Evolutionary conservation across 2,113 vertebrate species (phyloP).

Genomic region (Corydoras sp.): DNA sequence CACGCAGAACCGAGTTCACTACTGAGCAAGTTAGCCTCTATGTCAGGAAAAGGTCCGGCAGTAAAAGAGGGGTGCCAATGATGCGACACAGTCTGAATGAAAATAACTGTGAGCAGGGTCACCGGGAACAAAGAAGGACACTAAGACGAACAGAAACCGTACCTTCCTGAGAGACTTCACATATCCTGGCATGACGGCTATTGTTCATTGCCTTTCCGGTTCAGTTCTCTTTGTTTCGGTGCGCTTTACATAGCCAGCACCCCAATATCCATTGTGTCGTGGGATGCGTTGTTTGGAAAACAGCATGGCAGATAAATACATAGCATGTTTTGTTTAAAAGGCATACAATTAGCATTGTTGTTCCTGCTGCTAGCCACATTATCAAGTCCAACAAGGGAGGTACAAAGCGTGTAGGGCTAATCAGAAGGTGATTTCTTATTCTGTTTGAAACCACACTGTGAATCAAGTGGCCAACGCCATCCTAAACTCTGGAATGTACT

Average conservation of each 20-base stretch:
- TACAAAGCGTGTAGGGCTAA: constrained; percentile 8
- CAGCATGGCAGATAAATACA: constrained; percentile 34
- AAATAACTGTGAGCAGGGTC: neutral
- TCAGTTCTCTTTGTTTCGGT: neutral
- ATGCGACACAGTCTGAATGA: constrained; percentile 24
- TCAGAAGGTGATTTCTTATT: constrained; percentile 23
- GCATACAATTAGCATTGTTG: constrained; percentile 27
- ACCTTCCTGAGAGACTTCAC: constrained; percentile 22
- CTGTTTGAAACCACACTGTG: constrained; percentile 45
- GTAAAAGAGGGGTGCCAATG: constrained; percentile 7
- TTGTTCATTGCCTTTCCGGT: constrained; percentile 4
- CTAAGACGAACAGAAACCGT: neutral
- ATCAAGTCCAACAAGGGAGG: constrained; percentile 39
- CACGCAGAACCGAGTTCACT: constrained; percentile 25
- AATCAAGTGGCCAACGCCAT: constrained; percentile 42
- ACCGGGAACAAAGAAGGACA: too few species aligned
- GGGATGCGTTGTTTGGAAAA: constrained; percentile 18
- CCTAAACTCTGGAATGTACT: constrained; percentile 45
- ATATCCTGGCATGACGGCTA: constrained; percentile 15
- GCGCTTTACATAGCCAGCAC: neutral
- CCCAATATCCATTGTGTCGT: constrained; percentile 16
- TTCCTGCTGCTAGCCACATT: constrained; percentile 43
- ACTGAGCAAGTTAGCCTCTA: constrained; percentile 16
- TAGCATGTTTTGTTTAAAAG: constrained; percentile 10
- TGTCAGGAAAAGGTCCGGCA: constrained; percentile 25